Percentiles rank a stretch among this genome's conserved stretches.
Conservation (phyloP, 1,140 invertebrate species). For the Chymomyza costata region DNA sequence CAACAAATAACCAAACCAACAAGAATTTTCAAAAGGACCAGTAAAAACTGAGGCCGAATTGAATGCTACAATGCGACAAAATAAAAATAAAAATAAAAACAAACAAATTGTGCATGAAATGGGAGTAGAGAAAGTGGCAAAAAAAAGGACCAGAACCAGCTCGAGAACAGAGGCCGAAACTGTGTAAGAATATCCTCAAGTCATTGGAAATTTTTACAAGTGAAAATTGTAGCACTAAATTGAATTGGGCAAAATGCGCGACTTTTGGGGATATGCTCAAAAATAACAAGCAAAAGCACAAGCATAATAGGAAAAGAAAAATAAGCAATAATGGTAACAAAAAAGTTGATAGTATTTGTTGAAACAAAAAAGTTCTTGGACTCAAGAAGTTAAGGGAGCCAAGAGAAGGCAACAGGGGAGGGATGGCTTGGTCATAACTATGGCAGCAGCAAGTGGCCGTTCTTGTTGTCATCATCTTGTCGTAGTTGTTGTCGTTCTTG, state of each 20-base stretch:
- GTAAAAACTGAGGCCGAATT: slow-evolving; percentile 16
- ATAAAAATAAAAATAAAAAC: slow-evolving; percentile 71
- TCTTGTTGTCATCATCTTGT: too few relatives aligned
- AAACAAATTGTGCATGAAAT: slow-evolving; percentile 71
- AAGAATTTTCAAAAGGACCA: neutral
- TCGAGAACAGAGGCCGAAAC: slow-evolving; percentile 2
- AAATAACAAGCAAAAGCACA: slow-evolving; percentile 55
- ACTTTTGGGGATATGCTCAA: slow-evolving; percentile 17
- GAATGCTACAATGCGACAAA: slow-evolving; percentile 64
- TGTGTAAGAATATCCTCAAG: slow-evolving; percentile 24
- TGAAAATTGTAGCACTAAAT: slow-evolving; percentile 69
- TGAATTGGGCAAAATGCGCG: slow-evolving; percentile 57
- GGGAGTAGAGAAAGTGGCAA: slow-evolving; percentile 3
- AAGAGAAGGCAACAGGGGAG: too few relatives aligned
- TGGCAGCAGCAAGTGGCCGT: too few relatives aligned
- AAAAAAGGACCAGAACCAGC: neutral
- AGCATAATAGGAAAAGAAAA: slow-evolving; percentile 54
- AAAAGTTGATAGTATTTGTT: slow-evolving; percentile 62
- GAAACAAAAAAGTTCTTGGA: too few relatives aligned
- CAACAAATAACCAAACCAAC: neutral
- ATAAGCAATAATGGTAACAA: slow-evolving; percentile 22
- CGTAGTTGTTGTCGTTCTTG: too few relatives aligned
- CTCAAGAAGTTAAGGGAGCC: too few relatives aligned
- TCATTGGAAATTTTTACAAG: slow-evolving; percentile 61
- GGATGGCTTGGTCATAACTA: too few relatives aligned